phyloP scores from a whole-genome alignment of 2,797 vertebrate species.

The Prunella strophiata region DNA sequence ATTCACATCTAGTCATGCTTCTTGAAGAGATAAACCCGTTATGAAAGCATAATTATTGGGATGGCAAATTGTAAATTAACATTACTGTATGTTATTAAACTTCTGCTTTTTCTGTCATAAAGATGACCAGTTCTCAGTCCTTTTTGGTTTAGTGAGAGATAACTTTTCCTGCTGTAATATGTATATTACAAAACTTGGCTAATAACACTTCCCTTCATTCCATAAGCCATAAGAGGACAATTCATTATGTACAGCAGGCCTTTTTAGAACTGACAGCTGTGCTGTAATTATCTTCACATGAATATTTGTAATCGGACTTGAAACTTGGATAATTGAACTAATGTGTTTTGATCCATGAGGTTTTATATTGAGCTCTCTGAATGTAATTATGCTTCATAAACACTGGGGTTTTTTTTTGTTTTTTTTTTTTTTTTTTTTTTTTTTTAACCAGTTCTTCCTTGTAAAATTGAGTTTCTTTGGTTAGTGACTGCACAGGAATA shows the following conservation, averaged over 20 bases:
- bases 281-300: constrained; percentile 66
- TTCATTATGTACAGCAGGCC: constrained; percentile 54
- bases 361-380: constrained; percentile 44
- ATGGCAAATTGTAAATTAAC: constrained; percentile 49
- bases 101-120: neutral
- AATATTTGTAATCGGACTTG: constrained; percentile 63
- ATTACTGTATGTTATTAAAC: constrained; percentile 5
- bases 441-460: neutral
- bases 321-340: constrained; percentile 61
- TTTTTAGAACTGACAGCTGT: constrained; percentile 55
- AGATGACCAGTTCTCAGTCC: neutral
- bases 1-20: constrained; percentile 37
- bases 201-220: constrained; percentile 68
- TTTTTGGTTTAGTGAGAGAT: constrained; percentile 46
- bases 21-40: constrained; percentile 4
- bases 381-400: constrained; percentile 45
- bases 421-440: neutral
- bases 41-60: constrained; percentile 26
- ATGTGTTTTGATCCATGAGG: constrained; percentile 46
- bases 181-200: constrained; percentile 52
- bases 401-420: neutral
- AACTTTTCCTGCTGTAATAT: constrained; percentile 48
- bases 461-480: neutral
- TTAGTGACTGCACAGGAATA: neutral
- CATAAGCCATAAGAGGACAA: constrained; percentile 48